Conservation (phyloP, 2,797 vertebrate species). For the Characodon lateralis region DNA sequence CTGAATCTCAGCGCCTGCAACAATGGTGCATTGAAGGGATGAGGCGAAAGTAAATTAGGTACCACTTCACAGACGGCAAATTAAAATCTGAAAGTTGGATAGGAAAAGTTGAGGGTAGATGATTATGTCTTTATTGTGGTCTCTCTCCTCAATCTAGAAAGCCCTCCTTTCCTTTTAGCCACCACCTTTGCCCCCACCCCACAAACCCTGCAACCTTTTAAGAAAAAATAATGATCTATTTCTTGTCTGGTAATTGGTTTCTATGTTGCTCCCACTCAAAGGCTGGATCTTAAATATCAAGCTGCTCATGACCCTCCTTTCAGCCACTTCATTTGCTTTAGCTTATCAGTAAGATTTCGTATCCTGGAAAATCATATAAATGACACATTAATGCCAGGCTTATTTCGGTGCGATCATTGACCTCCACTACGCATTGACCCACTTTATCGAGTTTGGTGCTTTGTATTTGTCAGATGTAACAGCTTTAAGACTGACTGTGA, state of each 20-base stretch:
- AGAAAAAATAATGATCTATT: conserved; percentile 88
- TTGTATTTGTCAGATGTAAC: conserved; percentile 59
- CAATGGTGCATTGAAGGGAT: conserved; percentile 99
- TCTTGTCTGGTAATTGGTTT: conserved; percentile 88
- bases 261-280: conserved; percentile 83
- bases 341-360: conserved; percentile 82
- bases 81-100: conserved; percentile 89
- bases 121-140: conserved; percentile 89
- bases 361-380: conserved; percentile 83
- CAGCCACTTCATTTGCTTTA: conserved; percentile 80
- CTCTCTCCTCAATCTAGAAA: conserved; percentile 80
- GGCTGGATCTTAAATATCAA: conserved; percentile 74
- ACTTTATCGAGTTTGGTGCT: conserved; percentile 41
- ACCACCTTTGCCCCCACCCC: conserved; percentile 73
- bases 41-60: conserved; percentile 99
- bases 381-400: conserved; percentile 77
- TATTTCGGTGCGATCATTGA: conserved; percentile 72
- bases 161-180: conserved; percentile 79
- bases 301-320: conserved; percentile 76
- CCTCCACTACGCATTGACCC: conserved; percentile 58
- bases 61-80: conserved; percentile 97
- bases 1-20: conserved; percentile 91
- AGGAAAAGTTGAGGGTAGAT: conserved; percentile 86
- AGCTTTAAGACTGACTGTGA: conserved; percentile 28
- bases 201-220: conserved; percentile 64